phyloP scores from a whole-genome alignment of 1,140 invertebrate species.

The Apis laboriosa region DNA sequence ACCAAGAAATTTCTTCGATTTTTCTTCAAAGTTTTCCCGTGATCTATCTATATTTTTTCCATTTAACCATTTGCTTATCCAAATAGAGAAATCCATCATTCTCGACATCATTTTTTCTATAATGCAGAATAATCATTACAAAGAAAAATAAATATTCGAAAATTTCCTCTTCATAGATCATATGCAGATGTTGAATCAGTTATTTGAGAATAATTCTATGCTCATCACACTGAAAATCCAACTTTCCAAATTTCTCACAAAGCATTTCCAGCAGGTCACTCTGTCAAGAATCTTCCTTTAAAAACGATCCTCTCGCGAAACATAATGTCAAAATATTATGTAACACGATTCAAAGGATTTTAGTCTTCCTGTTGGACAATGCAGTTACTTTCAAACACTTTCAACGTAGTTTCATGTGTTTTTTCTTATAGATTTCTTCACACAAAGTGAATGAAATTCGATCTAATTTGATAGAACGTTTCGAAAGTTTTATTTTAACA shows the following conservation, averaged over 20 bases:
- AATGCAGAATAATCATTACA: no score
- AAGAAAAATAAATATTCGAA: no score
- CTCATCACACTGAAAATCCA: neutral
- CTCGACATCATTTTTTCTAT: no score
- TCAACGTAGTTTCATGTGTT: neutral
- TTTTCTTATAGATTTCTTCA: slow-evolving; percentile 32
- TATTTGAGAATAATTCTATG: neutral
- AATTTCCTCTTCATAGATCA: no score
- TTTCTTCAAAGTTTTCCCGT: neutral
- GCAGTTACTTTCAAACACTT: neutral
- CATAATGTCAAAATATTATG: slow-evolving; percentile 15
- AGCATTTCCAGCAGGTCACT: neutral
- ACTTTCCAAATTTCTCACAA: neutral
- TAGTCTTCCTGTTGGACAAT: neutral
- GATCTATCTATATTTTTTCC: neutral
- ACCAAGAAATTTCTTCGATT: neutral
- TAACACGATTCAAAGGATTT: neutral
- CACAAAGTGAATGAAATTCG: neutral
- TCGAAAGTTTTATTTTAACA: slow-evolving; percentile 23
- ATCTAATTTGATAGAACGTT: neutral
- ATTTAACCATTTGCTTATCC: no score
- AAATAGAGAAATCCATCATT: no score
- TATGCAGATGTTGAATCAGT: no score
- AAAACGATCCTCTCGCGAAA: neutral
- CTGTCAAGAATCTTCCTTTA: neutral